Conservation (phyloP, 2,888 invertebrate species). For the Dolichopus griseipennis region DNA sequence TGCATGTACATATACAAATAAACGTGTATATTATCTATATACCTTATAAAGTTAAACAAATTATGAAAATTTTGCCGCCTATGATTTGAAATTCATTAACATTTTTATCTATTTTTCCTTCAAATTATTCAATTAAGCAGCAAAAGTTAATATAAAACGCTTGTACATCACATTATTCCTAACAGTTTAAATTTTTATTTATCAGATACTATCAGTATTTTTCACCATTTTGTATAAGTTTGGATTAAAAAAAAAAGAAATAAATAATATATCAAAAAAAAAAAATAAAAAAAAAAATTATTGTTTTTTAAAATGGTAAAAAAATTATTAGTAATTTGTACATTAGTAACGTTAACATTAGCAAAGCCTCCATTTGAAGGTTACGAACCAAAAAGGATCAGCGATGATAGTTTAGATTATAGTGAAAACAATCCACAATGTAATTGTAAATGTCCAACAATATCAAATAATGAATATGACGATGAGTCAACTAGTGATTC, state of each 20-base stretch:
- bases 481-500: not conserved
- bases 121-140: constrained; percentile 6
- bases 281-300: no score
- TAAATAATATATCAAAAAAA: not conserved
- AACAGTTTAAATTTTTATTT: constrained; percentile 6
- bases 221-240: not conserved
- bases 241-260: not conserved
- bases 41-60: not conserved
- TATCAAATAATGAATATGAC: not conserved
- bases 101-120: constrained; percentile 6
- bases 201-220: constrained; percentile 3
- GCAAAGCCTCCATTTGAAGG: not conserved
- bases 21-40: no score
- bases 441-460: not conserved
- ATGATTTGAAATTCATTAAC: constrained; percentile 6
- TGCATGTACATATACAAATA: not conserved
- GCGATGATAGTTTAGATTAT: not conserved
- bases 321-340: constrained; percentile 4
- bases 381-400: not conserved
- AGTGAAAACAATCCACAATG: not conserved
- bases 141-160: constrained; percentile 2
- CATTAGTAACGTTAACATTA: not conserved
- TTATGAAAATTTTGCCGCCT: constrained; percentile 6
- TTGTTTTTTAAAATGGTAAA: not conserved
- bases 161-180: not conserved